These are phyloP conservation scores for Amazona vittata DNA, from an alignment of 2,113 vertebrate species.

Conservation along the genomic window DNA sequence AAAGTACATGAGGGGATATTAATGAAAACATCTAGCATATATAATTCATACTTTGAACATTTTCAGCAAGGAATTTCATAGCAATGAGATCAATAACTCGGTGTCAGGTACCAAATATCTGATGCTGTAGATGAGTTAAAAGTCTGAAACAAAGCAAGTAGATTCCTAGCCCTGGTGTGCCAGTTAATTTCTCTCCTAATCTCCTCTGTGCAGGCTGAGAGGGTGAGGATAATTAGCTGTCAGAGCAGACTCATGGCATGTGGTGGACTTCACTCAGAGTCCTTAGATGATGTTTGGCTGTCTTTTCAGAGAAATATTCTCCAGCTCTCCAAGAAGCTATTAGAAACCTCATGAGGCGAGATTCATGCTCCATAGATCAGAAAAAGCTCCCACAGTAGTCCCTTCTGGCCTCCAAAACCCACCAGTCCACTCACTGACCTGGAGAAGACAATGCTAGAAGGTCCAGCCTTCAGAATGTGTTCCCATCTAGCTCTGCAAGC, in stretches of 20 bases:
- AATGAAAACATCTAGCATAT: not conserved
- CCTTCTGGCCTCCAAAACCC: constrained; percentile 15
- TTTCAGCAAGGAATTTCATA: not conserved
- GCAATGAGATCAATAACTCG: constrained; percentile 11
- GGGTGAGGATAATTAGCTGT: not conserved
- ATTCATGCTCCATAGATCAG: not conserved
- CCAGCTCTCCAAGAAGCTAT: not conserved
- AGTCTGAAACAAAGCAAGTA: not conserved
- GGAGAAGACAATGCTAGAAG: not conserved
- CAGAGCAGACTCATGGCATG: constrained; percentile 23
- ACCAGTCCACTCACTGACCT: fast-evolving
- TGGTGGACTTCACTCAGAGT: constrained; percentile 28
- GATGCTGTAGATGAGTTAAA: not conserved
- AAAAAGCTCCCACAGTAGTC: constrained; percentile 5
- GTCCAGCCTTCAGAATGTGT: not conserved
- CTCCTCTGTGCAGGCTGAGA: not conserved
- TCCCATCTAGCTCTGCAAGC: not conserved
- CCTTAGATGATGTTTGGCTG: not conserved
- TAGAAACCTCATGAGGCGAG: not conserved
- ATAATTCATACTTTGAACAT: constrained; percentile 1
- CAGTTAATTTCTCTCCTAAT: not conserved
- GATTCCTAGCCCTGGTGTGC: not conserved
- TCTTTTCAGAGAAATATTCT: constrained; percentile 18
- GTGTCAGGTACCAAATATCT: not conserved
- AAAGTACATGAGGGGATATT: not conserved